Percentiles rank a stretch among this genome's conserved stretches.
phyloP scores from a whole-genome alignment of 1,140 invertebrate species.

The Zaprionus taronus region DNA sequence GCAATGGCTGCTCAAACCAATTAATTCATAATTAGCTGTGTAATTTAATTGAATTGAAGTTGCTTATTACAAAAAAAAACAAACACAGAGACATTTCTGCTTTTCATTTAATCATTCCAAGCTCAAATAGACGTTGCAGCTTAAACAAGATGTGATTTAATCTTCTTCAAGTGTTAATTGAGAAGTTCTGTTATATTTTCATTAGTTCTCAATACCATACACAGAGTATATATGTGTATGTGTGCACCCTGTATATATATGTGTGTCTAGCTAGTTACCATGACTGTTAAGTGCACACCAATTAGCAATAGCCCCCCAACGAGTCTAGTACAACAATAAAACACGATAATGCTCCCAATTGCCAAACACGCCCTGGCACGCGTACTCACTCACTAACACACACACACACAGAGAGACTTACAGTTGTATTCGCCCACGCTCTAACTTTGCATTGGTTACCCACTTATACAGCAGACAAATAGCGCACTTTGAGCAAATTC shows the following conservation, averaged over 20 bases:
- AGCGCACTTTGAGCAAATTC: constrained; percentile 49
- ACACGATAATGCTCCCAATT: constrained; percentile 17
- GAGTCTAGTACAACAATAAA: constrained; percentile 22
- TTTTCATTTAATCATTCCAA: neutral
- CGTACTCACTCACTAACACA: neutral
- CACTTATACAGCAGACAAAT: constrained; percentile 49
- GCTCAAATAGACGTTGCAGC: too few relatives aligned
- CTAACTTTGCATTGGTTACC: constrained; percentile 18
- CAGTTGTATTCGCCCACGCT: neutral
- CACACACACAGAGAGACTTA: neutral
- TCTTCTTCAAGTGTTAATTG: neutral
- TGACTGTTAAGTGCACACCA: constrained; percentile 28
- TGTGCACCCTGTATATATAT: neutral
- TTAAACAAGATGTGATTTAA: neutral
- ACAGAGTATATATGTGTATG: neutral
- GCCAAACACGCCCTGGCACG: neutral
- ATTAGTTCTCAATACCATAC: neutral
- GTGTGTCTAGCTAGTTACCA: constrained; percentile 7
- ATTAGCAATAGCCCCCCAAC: constrained; percentile 20
- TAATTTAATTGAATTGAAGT: constrained; percentile 27
- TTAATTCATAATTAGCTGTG: constrained; percentile 48
- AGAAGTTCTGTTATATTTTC: neutral
- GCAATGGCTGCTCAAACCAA: constrained; percentile 22
- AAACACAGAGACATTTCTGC: neutral
- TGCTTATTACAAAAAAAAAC: neutral